Evolutionary conservation across 1,140 invertebrate species (phyloP), one percentile per base, ranked within the genome.

Genomic region (Drosophila suzukii): DNA sequence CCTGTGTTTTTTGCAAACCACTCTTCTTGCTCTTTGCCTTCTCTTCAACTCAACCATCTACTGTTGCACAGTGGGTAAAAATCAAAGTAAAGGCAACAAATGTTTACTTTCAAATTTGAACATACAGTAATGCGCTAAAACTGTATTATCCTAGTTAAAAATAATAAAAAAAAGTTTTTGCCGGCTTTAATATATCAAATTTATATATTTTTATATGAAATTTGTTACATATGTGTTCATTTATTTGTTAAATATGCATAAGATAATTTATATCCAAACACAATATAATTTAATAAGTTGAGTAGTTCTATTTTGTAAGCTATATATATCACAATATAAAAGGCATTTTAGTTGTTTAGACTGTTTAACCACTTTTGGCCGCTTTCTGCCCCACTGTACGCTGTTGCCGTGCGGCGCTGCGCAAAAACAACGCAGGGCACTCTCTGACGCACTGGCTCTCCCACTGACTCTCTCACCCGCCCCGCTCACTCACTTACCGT

Each of bases 351-450:
- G 0, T 27, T 27, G 3, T 27, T 27, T 27, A 0, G 2, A 10
- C 7, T 8, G 1, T 10, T 10, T 20, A 20, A 10, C 12, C 38
- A 39, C 38, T 12, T 46, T 30, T 43, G 8, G 1, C 0, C 13
- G 27, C 27, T 4, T 10, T 30, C n/a, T 67, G 34, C 17, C 43
- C 32, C 30, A n/a, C 27, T 54, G 54, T 51, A 15, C 57, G 46
- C 55, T 78, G 67, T 77, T 81, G 81, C 71, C 62, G 75, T 76
- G 81, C 74, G 71, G 62, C 63, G 78, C 83, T 77, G 76, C 76
- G 76, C 83, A 89, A 85, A 85, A 85, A 86, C 82, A 78, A 81
- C 67, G 61, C 62, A 59, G 34, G 61, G 32, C 50, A 65, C 78
- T 82, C 79, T 88, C 58, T 62, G 83, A 58, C 82, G 58, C 62